Percentiles rank a stretch among this genome's conserved stretches.
These are phyloP conservation scores for Zaprionus ghesquierei DNA, from an alignment of 1,140 invertebrate genomes.

Conservation along the genomic window DNA sequence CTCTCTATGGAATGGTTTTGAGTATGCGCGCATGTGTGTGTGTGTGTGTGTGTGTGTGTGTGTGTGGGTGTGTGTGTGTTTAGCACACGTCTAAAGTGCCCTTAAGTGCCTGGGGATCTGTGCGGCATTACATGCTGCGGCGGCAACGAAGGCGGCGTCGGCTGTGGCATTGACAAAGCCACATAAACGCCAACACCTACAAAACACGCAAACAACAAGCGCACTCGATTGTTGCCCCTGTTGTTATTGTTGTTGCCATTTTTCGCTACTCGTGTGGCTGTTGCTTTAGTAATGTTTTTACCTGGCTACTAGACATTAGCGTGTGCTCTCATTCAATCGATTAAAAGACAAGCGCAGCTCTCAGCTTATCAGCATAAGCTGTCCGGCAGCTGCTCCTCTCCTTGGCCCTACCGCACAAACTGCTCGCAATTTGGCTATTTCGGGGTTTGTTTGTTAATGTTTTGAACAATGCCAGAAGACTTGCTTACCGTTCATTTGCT, in stretches of 20 bases:
- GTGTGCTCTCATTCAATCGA: slow-evolving; percentile 61
- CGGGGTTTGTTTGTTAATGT: slow-evolving; percentile 31
- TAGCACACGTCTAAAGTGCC: slow-evolving; percentile 68
- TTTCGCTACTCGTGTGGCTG: neutral
- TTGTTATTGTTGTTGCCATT: neutral
- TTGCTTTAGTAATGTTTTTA: slow-evolving; percentile 15
- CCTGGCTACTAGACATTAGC: slow-evolving; percentile 59
- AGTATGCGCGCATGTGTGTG: slow-evolving; percentile 27
- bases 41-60: slow-evolving; percentile 5
- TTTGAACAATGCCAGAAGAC: slow-evolving; percentile 16
- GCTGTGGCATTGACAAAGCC: slow-evolving; percentile 60
- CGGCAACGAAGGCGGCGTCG: slow-evolving; percentile 17
- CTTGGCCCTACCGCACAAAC: neutral
- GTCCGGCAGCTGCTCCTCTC: neutral
- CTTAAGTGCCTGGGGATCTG: slow-evolving; percentile 72
- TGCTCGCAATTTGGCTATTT: slow-evolving; percentile 9
- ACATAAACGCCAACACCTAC: slow-evolving; percentile 77
- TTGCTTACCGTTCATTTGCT: slow-evolving; percentile 11
- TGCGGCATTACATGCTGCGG: slow-evolving; percentile 48
- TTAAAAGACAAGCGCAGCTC: slow-evolving; percentile 46
- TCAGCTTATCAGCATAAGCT: slow-evolving; percentile 14
- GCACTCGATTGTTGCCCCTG: slow-evolving; percentile 16
- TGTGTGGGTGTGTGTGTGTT: slow-evolving; percentile 20
- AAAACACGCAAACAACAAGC: slow-evolving; percentile 73
- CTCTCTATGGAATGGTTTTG: slow-evolving; percentile 13